Base-by-base conservation (phyloP, 2,113 vertebrate genomes). In the Andinoacara biseriatus region DNA sequence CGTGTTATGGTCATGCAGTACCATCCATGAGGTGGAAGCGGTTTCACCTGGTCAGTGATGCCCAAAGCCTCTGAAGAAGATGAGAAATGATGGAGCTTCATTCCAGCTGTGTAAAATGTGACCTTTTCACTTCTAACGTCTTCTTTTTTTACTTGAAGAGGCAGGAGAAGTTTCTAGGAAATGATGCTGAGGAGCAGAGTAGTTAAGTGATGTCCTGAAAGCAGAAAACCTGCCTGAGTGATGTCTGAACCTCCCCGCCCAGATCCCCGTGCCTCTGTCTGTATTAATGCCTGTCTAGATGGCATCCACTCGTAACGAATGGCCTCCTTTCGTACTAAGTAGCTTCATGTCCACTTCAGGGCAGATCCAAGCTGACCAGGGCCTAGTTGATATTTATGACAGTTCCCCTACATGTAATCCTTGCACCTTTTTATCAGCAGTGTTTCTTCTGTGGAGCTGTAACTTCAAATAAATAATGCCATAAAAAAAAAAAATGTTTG, bases 381-480 rank as follows among this genome's bases (percentile, higher is more conserved):
- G 65, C 79, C 52, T 26, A 56, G 67, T 65, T 31, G 5, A 72
- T 89, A 83, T 84, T 80, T 79, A 63, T 86, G 69, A 33, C 46
- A n/a, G n/a, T 81, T 63, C 76, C 67, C 76, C 81, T 90, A 85
- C 61, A 63, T 82, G 80, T 85, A 76, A 86, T 62, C 58, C 24
- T 43, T 58, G 81, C 88, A 91, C 85, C 80, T 89, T 88, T 84
- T 83, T 82, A 80, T 59, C 7, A 13, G 60, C 60, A 54, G 69
- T 80, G 31, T 52, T 60, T 67, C 29, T 80, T 78, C 33, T 60
- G 31, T 81, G 82, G 69, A 88, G 86, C 74, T 40, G 31, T 13
- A 61, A 85, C 80, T 89, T 88, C 74, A 87, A 92, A 89, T 89
- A 91, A 90, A 90, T 63, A 76, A 85, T 58, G 81, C 33, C 62